These are phyloP conservation scores for Nemopilema nomurai DNA, from an alignment of 30 jellyfish, hydroid and myxozoan genomes.

Conservation along the genomic window DNA sequence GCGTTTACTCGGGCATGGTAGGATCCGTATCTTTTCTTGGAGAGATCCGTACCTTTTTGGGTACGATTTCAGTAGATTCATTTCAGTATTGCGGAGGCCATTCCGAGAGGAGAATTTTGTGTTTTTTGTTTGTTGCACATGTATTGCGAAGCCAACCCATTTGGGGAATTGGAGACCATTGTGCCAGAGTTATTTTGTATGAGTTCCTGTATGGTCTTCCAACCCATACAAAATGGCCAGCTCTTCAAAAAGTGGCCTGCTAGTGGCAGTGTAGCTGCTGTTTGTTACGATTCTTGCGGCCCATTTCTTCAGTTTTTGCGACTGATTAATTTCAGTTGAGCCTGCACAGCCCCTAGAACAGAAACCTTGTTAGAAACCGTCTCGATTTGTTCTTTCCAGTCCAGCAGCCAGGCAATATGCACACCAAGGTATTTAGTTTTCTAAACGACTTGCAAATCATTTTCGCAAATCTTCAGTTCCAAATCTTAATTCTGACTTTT, in stretches of 20 bases:
- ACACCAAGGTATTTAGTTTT: background rate
- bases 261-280: background rate
- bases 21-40: no score
- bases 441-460: background rate
- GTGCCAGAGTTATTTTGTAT: background rate
- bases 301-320: background rate
- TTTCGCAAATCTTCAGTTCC: background rate
- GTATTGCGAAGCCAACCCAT: background rate
- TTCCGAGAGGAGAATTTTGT: no score
- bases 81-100: no score
- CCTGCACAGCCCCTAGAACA: no score
- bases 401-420: background rate
- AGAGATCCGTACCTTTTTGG: no score
- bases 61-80: no score
- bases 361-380: no score
- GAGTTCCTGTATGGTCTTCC: background rate
- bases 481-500: background rate
- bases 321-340: no score
- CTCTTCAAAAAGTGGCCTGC: background rate
- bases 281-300: slow-evolving; percentile 8
- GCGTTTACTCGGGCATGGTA: no score
- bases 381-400: no score
- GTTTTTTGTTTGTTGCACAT: no score
- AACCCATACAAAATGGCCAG: background rate
- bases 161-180: background rate